A percentile compares a stretch with the other conserved stretches of the same genome.
These are phyloP conservation scores for Adelosebastes latens DNA, from an alignment of 2,797 vertebrate species.

Conservation along the genomic window DNA sequence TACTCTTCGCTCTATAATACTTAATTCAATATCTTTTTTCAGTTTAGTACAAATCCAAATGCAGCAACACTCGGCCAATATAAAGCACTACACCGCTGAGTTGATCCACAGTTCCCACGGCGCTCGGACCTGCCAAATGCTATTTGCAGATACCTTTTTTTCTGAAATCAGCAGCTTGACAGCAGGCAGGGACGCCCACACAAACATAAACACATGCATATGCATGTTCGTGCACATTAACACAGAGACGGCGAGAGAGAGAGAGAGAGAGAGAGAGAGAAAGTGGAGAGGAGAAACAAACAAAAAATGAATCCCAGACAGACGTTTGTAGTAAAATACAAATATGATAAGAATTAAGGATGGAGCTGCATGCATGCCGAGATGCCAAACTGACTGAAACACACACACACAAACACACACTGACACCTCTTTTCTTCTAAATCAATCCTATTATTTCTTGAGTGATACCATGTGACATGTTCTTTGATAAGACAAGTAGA, in stretches of 20 bases:
- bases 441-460: background rate
- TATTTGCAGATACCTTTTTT: constrained; percentile 8
- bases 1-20: background rate
- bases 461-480: background rate
- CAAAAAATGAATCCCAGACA: constrained; percentile 4
- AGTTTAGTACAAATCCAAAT: background rate
- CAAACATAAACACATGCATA: constrained; percentile 11
- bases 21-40: background rate
- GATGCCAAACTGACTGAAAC: background rate
- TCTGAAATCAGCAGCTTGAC: constrained; percentile 26
- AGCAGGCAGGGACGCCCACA: constrained; percentile 2
- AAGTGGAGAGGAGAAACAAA: background rate
- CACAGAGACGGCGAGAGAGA: background rate
- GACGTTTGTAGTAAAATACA: constrained; percentile 6
- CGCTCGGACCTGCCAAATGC: constrained; percentile 8
- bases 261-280: background rate
- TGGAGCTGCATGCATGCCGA: background rate
- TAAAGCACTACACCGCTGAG: background rate
- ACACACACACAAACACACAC: background rate
- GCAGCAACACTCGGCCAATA: background rate
- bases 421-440: background rate
- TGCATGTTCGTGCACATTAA: background rate
- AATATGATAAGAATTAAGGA: background rate
- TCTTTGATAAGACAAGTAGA: background rate
- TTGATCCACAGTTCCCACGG: constrained; percentile 14